Conservation (phyloP, 2,113 vertebrate genomes). For the Hippocampus mohnikei region DNA sequence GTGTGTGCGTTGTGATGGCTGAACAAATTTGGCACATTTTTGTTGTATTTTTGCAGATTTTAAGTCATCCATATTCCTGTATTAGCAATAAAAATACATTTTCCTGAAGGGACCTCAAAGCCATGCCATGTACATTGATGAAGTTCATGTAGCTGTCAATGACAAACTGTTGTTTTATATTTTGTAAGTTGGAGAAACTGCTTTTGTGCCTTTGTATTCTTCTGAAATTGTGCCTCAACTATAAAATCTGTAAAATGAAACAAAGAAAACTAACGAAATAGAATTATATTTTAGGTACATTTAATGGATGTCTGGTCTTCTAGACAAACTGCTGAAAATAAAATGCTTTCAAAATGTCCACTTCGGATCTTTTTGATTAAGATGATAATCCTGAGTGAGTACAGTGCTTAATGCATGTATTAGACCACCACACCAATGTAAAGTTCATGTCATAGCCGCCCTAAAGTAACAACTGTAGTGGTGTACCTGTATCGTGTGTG, state of each 20-base stretch:
- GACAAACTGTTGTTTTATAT: neutral
- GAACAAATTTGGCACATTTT: neutral
- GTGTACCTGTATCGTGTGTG: too few relatives aligned
- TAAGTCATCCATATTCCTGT: neutral
- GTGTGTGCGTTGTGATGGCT: neutral
- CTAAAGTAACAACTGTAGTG: too few relatives aligned
- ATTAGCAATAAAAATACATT: neutral
- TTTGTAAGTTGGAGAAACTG: constrained; percentile 18
- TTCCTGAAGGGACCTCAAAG: neutral
- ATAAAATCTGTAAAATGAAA: neutral
- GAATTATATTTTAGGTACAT: neutral
- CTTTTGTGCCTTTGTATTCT: constrained; percentile 4
- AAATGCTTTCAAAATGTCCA: neutral
- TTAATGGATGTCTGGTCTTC: neutral
- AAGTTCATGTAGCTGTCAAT: neutral
- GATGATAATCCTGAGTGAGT: neutral
- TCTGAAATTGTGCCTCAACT: constrained; percentile 7
- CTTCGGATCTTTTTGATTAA: neutral
- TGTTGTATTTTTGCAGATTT: constrained; percentile 1
- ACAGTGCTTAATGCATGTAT: too few relatives aligned
- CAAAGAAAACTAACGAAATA: neutral
- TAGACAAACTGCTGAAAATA: neutral
- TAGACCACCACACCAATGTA: too few relatives aligned
- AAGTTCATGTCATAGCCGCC: too few relatives aligned
- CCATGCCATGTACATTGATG: constrained; percentile 2